phyloP scores from a whole-genome alignment of 2,113 vertebrate species.

The Castor canadensis region DNA sequence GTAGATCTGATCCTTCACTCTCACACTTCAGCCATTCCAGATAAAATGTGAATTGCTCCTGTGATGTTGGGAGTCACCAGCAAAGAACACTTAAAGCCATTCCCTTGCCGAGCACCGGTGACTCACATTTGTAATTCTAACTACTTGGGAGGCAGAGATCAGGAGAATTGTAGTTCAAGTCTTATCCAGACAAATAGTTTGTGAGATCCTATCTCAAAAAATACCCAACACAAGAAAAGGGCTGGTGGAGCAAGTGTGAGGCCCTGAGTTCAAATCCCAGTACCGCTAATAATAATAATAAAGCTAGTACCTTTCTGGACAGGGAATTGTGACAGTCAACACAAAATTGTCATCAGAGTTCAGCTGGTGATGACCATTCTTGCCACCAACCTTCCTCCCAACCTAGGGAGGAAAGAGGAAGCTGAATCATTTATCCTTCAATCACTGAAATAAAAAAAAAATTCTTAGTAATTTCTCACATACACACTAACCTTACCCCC shows the following conservation, averaged over 20 bases:
- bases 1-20: neutral
- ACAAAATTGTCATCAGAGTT: neutral
- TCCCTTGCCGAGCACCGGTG: too few relatives aligned
- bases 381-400: neutral
- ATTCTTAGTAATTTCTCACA: neutral
- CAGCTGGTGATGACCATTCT: neutral
- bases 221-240: too few relatives aligned
- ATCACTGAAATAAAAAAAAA: neutral
- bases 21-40: neutral
- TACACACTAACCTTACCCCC: neutral
- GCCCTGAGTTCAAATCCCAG: too few relatives aligned
- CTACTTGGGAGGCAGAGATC: too few relatives aligned
- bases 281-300: too few relatives aligned
- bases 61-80: neutral
- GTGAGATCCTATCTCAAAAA: too few relatives aligned
- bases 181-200: too few relatives aligned
- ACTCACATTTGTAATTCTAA: too few relatives aligned
- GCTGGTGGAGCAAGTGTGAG: too few relatives aligned
- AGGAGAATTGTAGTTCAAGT: too few relatives aligned
- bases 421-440: neutral
- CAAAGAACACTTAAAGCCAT: neutral
- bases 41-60: neutral
- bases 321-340: neutral
- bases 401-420: neutral
- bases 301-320: too few relatives aligned